Base-by-base conservation (phyloP, 2,888 invertebrate species). In the Yponomeuta plumbellus region DNA sequence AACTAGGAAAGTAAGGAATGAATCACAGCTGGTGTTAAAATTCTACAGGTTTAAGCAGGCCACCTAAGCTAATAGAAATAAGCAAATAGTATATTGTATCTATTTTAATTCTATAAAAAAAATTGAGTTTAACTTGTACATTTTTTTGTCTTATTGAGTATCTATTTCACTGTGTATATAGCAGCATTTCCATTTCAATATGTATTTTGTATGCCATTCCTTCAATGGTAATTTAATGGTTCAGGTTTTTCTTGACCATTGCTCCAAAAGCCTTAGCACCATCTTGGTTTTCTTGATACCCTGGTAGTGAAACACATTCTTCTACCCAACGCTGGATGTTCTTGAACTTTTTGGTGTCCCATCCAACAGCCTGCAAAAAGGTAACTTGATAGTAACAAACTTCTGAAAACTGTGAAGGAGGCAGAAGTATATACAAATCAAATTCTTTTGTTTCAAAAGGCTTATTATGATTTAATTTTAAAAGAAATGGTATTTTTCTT, bases 21-120 rank as follows among this genome's bases (percentile, higher is more conserved):
- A 99, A 92, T 93, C 95, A 84, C 94, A 99, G 76, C 94, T 94
- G 83, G 94, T 99, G 74, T 88, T 98, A 73, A 96, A 95, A 75
- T 88, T 88, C 82, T 85, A 73, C 80, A 85, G 70, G 72, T 80
- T 59, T 59, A 59, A 59, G 23, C 11, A 59, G 13, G 11, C 20
- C 13, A 59, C 22, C 13, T 11, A 13, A 13, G 22, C 8, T 59
- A 59, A 21, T 59, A 59, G 21, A 23, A 21, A 59, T 21, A 59
- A 59, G 21, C 0, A 23, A 20, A 21, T 22, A 22, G 2, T 21
- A 23, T 22, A 59, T 59, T n/a, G 22, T 59, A 59, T 59, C 6
- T 59, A 52, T 52, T 52, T 52, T 13, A 52, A 17, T 52, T 52
- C 13, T 52, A 52, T 17, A 52, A 52, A 52, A 52, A 5, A 52